These are phyloP conservation scores for Microplitis deprimator DNA, from an alignment of 2,888 invertebrate genomes.

Conservation along the genomic window DNA sequence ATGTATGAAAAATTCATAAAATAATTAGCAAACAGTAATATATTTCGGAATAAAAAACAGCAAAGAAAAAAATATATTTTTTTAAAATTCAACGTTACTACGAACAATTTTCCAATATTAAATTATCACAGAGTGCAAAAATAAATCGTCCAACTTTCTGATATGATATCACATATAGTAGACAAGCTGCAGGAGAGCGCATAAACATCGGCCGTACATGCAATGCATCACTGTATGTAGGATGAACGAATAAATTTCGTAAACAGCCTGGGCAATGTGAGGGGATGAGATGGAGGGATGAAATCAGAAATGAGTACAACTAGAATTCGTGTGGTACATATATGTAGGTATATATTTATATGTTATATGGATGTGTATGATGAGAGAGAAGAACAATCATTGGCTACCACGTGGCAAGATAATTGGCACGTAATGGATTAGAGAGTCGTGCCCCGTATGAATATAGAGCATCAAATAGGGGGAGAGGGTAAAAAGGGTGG, in stretches of 20 bases:
- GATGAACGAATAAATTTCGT: constrained; percentile 52
- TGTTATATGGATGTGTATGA: not conserved
- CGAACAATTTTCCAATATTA: constrained; percentile 50
- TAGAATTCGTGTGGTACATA: not conserved
- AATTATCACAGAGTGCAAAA: constrained; percentile 47
- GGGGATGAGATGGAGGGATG: not conserved
- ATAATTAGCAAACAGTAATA: no score
- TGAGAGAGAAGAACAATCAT: constrained; percentile 38
- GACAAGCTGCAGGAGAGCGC: not conserved
- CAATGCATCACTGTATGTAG: constrained; percentile 44
- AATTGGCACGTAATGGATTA: constrained; percentile 56
- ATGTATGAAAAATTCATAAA: no score
- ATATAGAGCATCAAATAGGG: constrained; percentile 35
- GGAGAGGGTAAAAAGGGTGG: constrained; percentile 33
- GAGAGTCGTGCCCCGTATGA: constrained; percentile 51
- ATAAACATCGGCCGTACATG: constrained; percentile 25
- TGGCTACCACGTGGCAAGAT: constrained; percentile 53
- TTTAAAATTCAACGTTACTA: not conserved
- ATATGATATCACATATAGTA: constrained; percentile 43
- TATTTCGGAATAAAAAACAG: no score
- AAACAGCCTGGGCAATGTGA: constrained; percentile 42
- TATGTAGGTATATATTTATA: not conserved
- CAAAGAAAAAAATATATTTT: no score
- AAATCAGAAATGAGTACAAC: constrained; percentile 10
- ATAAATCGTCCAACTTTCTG: constrained; percentile 50